Evolutionary conservation across 2,797 vertebrate genomes (phyloP), one percentile per base, ranked within the genome.

Genomic region (Danio albolineatus): DNA sequence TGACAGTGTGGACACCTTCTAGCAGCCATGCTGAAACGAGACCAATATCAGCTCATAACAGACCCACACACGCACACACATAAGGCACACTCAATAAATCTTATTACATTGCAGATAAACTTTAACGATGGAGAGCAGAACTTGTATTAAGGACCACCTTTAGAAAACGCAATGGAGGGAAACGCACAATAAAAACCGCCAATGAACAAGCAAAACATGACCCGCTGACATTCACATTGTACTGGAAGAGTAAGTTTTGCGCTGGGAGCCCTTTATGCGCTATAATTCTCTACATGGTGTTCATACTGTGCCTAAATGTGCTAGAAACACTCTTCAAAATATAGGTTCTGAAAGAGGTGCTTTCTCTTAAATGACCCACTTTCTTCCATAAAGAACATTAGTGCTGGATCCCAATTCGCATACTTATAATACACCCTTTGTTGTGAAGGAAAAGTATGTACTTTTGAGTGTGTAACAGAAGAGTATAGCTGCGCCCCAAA

Each of bases 21-120:
- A 70, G 39, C 48, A 54, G 41, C 59, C 49, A 54, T 62, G 77
- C 57, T 62, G 67, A 72, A 79, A 64, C 38, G 38, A 79, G 69
- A 73, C 36, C 78, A 79, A 73, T 79, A 79, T 72, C 78, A 65
- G 59, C 21, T 73, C 49, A 46, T 17, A 72, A 79, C 70, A 73
- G 21, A 66, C 60, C 64, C 75, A n/a, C 39, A 71, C 56, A 54
- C 48, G 61, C 10, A 65, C 49, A 71, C 73, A 76, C 46, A 48
- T 19, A 13, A 36, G 56, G 57, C 62, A 62, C 54, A 81, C 73
- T 54, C 73, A 76, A 64, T 62, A 64, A 79, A 62, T 71, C 38
- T 19, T 67, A 70, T 61, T 76, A 57, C 36, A 0, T n/a, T 51
- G 64, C 10, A 69, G 54, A 76, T 81, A 54, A 80, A 66, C 41